Conservation (phyloP, 2,113 vertebrate species). For the Pogona vitticeps region DNA sequence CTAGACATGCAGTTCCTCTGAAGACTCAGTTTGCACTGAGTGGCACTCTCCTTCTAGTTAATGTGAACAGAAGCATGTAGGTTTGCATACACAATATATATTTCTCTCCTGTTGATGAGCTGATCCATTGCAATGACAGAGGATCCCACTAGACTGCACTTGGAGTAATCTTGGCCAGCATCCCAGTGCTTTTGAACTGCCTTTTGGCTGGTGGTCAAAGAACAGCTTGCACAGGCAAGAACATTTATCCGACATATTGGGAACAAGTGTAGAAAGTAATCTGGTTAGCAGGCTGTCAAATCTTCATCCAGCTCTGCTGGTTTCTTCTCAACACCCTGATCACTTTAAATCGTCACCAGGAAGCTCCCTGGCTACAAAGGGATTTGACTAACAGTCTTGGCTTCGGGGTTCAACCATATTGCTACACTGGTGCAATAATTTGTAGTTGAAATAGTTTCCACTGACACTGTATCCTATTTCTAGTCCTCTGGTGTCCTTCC, state of each 20-base stretch:
- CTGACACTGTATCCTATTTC: background rate
- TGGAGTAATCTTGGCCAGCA: constrained; percentile 26
- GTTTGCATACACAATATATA: constrained; percentile 1
- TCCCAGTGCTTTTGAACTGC: constrained; percentile 33
- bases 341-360: background rate
- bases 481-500: background rate
- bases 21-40: background rate
- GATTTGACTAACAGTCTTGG: background rate
- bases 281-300: constrained; percentile 6
- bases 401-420: background rate
- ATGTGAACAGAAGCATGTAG: constrained; percentile 3
- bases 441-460: constrained; percentile 15
- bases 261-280: constrained; percentile 12
- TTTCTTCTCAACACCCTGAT: background rate
- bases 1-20: background rate
- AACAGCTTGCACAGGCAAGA: constrained; percentile 17
- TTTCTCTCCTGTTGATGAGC: constrained; percentile 8
- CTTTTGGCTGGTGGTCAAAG: constrained; percentile 22
- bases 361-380: background rate
- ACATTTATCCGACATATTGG: constrained; percentile 26
- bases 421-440: too few species aligned
- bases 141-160: background rate
- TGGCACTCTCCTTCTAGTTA: background rate
- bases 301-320: background rate
- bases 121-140: constrained; percentile 11